phyloP scores from a whole-genome alignment of 2,888 invertebrate genomes.

The Euproctis similis region DNA sequence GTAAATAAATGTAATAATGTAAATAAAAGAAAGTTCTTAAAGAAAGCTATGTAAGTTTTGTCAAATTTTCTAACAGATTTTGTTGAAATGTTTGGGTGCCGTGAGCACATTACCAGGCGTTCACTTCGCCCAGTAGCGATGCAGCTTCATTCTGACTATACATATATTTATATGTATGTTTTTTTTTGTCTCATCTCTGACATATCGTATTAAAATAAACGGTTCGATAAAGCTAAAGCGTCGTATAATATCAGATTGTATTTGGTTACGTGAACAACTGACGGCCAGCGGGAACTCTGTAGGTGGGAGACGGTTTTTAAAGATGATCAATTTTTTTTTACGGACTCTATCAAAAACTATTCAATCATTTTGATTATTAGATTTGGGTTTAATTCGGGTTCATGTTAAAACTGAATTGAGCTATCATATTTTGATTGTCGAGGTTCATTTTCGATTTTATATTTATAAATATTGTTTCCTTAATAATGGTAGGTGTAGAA shows the following conservation, averaged over 20 bases:
- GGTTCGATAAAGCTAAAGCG: constrained; percentile 70
- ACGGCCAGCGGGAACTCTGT: constrained; percentile 66
- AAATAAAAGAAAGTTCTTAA: not conserved
- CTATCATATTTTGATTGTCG: too few relatives aligned
- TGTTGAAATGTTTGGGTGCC: constrained; percentile 27
- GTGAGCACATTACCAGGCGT: constrained; percentile 41
- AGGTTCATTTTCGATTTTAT: too few relatives aligned
- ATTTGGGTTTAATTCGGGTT: constrained; percentile 14
- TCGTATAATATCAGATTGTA: constrained; percentile 68
- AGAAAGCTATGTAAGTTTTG: constrained; percentile 1
- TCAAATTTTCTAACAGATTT: constrained; percentile 22
- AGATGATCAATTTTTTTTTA: constrained; percentile 32
- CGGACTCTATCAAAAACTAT: constrained; percentile 20
- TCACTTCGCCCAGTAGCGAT: constrained; percentile 53
- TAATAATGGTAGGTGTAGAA: too few relatives aligned
- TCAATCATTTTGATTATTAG: constrained; percentile 29
- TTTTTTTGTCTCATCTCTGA: constrained; percentile 68
- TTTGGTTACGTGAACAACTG: constrained; percentile 69
- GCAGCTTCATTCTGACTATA: constrained; percentile 27
- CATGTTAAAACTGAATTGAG: not conserved
- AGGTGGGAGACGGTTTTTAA: constrained; percentile 52
- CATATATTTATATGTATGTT: too few relatives aligned
- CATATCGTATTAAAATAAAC: constrained; percentile 76
- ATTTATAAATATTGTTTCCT: too few relatives aligned
- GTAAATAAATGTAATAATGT: too few relatives aligned